A percentile compares a stretch with the other conserved stretches of the same genome.
phyloP scores from a whole-genome alignment of 2,797 vertebrate genomes.

The Enteromius mattozi region DNA sequence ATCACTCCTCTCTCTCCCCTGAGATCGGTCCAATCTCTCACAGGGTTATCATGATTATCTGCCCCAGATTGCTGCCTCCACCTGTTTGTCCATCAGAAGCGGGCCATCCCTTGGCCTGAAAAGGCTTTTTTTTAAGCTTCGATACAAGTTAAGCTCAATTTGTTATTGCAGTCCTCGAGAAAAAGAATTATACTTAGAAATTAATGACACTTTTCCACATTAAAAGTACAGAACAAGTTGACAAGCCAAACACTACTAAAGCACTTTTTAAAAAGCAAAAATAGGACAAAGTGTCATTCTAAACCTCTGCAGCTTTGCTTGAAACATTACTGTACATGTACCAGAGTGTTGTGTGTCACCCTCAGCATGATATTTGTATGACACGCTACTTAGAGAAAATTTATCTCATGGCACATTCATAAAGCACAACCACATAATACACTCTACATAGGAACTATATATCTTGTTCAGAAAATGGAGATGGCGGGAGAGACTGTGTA shows the following conservation, averaged over 20 bases:
- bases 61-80: constrained; percentile 32
- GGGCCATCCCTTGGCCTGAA: background rate
- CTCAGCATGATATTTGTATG: background rate
- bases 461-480: background rate
- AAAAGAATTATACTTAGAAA: background rate
- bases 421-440: background rate
- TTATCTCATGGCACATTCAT: background rate
- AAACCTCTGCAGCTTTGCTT: background rate
- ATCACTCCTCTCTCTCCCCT: constrained; percentile 21
- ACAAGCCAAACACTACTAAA: background rate
- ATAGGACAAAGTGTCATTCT: background rate
- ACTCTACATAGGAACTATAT: background rate
- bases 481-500: background rate
- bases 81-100: constrained; percentile 9
- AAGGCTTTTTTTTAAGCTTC: background rate
- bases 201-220: background rate
- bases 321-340: background rate
- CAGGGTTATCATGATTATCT: constrained; percentile 38
- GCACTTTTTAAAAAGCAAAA: background rate
- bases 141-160: background rate
- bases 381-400: background rate
- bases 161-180: background rate
- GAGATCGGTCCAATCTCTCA: constrained; percentile 29
- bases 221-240: background rate
- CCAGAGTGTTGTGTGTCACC: background rate